These are phyloP conservation scores for Pelobates fuscus DNA, from an alignment of 2,113 vertebrate genomes.

Conservation along the genomic window DNA sequence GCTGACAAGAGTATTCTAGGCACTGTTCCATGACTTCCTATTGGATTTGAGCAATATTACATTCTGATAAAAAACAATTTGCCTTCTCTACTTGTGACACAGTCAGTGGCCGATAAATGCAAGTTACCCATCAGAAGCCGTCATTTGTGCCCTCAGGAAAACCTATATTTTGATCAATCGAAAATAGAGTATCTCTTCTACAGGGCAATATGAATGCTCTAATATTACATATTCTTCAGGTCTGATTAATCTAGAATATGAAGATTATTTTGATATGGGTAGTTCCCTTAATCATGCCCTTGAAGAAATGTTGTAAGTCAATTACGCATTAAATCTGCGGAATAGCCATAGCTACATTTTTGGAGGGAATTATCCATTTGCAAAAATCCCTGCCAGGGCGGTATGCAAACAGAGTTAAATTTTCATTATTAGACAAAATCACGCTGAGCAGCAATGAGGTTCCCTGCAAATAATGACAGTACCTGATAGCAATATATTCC, in stretches of 20 bases:
- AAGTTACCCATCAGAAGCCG: no score
- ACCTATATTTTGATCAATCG: no score
- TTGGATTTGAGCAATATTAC: no score
- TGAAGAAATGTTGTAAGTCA: slow-evolving; percentile 31
- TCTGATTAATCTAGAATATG: not conserved
- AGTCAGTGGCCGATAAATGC: no score
- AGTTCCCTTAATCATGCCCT: slow-evolving; percentile 14
- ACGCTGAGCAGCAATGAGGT: slow-evolving; percentile 23
- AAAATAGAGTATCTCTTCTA: no score
- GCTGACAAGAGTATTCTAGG: no score
- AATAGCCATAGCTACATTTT: not conserved
- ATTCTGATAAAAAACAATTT: no score
- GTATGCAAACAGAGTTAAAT: slow-evolving; percentile 30
- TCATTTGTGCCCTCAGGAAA: no score
- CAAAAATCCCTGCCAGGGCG: slow-evolving; percentile 19
- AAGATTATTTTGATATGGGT: not conserved
- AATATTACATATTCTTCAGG: not conserved
- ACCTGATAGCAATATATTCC: slow-evolving; percentile 40
- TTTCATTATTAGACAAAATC: slow-evolving; percentile 25
- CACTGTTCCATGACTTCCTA: no score
- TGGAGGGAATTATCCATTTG: slow-evolving; percentile 9
- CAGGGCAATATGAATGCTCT: no score
- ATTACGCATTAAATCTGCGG: not conserved
- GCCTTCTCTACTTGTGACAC: no score
- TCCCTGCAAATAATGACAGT: slow-evolving; percentile 25